These are phyloP conservation scores for Steinernema carpocapsae DNA, from an alignment of 2,888 invertebrate genomes.

Conservation along the genomic window DNA sequence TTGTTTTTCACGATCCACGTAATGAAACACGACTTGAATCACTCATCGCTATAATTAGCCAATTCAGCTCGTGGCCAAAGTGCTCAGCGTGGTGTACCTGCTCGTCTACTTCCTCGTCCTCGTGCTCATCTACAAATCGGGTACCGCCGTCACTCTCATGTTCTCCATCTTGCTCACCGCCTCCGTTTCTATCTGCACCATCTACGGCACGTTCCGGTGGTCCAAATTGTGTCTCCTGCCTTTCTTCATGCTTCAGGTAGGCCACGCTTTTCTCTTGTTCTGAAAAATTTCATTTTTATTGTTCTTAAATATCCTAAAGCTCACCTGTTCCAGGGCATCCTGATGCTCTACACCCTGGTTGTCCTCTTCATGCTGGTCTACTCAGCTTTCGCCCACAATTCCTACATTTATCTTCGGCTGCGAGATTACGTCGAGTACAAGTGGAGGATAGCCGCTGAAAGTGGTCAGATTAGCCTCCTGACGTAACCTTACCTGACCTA, in stretches of 20 bases:
- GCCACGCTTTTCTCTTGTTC: no score
- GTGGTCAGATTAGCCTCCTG: background rate
- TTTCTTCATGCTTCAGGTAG: slow-evolving; percentile 60
- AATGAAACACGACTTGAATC: no score
- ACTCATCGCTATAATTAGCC: no score
- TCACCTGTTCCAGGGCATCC: slow-evolving; percentile 41
- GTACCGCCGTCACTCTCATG: slow-evolving; percentile 57
- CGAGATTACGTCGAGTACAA: slow-evolving; percentile 33
- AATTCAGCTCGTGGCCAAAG: slow-evolving; percentile 56
- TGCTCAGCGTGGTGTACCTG: slow-evolving; percentile 51
- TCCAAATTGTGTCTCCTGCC: slow-evolving; percentile 64
- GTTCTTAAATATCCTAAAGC: background rate
- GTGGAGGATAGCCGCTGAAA: slow-evolving; percentile 14
- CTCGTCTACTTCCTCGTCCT: slow-evolving; percentile 53
- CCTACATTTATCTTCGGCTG: slow-evolving; percentile 40
- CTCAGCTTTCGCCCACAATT: slow-evolving; percentile 39
- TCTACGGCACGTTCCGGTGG: slow-evolving; percentile 61
- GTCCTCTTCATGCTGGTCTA: slow-evolving; percentile 40
- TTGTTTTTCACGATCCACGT: no score
- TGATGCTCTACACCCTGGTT: slow-evolving; percentile 44
- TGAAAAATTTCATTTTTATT: slow-evolving; percentile 26
- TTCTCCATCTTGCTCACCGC: slow-evolving; percentile 55
- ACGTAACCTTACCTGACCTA: background rate
- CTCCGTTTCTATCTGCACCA: slow-evolving; percentile 52
- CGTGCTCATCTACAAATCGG: slow-evolving; percentile 51